Percentiles rank a stretch among this genome's conserved stretches.
Conservation (phyloP, 2,113 vertebrate genomes). For the Pterocles gutturalis region DNA sequence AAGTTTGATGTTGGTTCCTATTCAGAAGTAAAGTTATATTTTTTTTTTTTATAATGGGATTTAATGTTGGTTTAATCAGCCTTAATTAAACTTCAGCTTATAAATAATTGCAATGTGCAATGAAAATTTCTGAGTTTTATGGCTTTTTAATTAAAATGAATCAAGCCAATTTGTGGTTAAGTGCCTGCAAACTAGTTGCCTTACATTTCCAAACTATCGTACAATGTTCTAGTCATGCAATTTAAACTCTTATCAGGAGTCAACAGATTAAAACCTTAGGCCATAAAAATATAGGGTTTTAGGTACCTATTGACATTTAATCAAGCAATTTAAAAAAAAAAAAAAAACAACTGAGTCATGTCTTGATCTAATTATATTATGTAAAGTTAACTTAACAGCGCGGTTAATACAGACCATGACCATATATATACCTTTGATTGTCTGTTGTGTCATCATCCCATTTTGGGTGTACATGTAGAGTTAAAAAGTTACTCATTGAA, state of each 20-base stretch:
- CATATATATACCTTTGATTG: not conserved
- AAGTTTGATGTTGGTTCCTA: not conserved
- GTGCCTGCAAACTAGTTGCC: not conserved
- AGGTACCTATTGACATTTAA: not conserved
- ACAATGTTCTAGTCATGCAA: not conserved
- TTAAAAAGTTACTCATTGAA: not conserved
- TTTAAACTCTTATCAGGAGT: not conserved
- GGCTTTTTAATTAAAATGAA: not conserved
- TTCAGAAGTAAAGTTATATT: not conserved
- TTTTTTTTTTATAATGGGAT: not conserved
- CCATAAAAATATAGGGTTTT: not conserved
- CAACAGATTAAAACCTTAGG: not conserved
- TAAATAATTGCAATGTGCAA: constrained; percentile 1
- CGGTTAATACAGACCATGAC: not conserved
- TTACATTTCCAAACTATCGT: not conserved
- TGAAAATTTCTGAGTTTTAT: constrained; percentile 10
- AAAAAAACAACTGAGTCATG: not conserved
- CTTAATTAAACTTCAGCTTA: constrained; percentile 25
- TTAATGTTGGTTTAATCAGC: not conserved
- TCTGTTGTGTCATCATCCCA: not conserved
- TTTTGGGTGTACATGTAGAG: not conserved
- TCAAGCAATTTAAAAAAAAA: not conserved
- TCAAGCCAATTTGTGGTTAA: not conserved
- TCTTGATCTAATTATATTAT: not conserved
- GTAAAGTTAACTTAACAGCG: not conserved